A percentile compares a stretch with the other conserved stretches of the same genome.
Conservation (phyloP, 1,140 invertebrate genomes). For the Bicyclus anynana region DNA sequence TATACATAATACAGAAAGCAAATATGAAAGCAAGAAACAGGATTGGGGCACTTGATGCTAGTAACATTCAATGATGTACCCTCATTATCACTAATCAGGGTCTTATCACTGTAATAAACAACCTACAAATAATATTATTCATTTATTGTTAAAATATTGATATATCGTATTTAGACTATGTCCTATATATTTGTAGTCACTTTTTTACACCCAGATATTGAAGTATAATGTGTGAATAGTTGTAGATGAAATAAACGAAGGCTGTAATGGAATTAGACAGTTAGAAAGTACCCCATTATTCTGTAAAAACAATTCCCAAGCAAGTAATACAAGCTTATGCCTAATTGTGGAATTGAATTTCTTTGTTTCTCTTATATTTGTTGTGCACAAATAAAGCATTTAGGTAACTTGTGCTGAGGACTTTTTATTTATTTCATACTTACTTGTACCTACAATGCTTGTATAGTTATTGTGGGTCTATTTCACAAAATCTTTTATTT, state of each 20-base stretch:
- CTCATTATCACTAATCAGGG: not conserved
- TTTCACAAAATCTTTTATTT: too few relatives aligned
- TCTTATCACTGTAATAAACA: not conserved
- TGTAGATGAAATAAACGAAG: constrained; percentile 19
- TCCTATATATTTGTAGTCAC: constrained; percentile 19
- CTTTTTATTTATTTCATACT: constrained; percentile 26
- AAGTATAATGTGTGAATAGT: constrained; percentile 13
- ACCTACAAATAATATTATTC: not conserved
- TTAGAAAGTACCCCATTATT: constrained; percentile 14
- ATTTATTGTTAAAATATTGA: too few relatives aligned
- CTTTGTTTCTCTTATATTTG: constrained; percentile 38
- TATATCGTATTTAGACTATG: constrained; percentile 10
- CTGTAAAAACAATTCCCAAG: constrained; percentile 20
- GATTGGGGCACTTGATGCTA: too few relatives aligned
- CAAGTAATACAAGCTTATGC: constrained; percentile 10
- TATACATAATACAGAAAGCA: too few relatives aligned
- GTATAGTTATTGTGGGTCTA: too few relatives aligned
- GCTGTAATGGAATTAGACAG: constrained; percentile 21
- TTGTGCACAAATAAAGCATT: constrained; percentile 60
- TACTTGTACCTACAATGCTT: not conserved
- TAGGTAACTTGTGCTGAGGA: constrained; percentile 25
- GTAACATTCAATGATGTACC: too few relatives aligned
- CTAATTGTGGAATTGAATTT: constrained; percentile 49
- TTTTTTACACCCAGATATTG: constrained; percentile 22
- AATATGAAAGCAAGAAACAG: too few relatives aligned